These are phyloP conservation scores for Cotesia glomerata DNA, from an alignment of 1,140 invertebrate genomes.

Conservation along the genomic window DNA sequence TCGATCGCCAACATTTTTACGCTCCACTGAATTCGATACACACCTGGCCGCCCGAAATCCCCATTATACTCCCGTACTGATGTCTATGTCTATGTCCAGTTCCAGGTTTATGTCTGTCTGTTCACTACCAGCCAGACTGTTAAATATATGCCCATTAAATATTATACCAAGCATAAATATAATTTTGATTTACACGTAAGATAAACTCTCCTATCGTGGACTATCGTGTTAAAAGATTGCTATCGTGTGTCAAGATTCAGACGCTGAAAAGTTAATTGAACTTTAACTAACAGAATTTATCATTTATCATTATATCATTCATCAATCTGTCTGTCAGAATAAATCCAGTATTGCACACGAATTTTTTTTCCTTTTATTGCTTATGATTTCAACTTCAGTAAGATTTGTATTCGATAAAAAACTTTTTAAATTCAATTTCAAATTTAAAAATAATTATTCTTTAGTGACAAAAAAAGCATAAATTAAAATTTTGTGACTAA, in stretches of 20 bases:
- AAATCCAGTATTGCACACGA: neutral
- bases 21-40: conserved; percentile 3
- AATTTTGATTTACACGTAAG: conserved; percentile 14
- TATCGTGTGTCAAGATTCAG: neutral
- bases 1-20: conserved; percentile 19
- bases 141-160: conserved; percentile 1
- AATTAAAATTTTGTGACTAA: too few relatives aligned
- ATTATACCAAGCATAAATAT: neutral
- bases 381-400: too few relatives aligned
- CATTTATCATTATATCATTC: neutral
- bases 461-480: too few relatives aligned
- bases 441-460: too few relatives aligned
- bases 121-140: neutral
- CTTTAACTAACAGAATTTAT: neutral
- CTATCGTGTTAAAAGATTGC: neutral
- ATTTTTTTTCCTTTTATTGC: too few relatives aligned
- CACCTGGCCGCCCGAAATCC: neutral
- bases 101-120: neutral
- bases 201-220: neutral
- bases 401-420: too few relatives aligned
- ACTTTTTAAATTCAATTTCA: too few relatives aligned
- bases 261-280: conserved; percentile 9
- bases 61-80: neutral
- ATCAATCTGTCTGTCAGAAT: neutral
- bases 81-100: too few relatives aligned